Base-by-base conservation (phyloP, 1,140 invertebrate genomes). In the Ostrea denselamellosa region DNA sequence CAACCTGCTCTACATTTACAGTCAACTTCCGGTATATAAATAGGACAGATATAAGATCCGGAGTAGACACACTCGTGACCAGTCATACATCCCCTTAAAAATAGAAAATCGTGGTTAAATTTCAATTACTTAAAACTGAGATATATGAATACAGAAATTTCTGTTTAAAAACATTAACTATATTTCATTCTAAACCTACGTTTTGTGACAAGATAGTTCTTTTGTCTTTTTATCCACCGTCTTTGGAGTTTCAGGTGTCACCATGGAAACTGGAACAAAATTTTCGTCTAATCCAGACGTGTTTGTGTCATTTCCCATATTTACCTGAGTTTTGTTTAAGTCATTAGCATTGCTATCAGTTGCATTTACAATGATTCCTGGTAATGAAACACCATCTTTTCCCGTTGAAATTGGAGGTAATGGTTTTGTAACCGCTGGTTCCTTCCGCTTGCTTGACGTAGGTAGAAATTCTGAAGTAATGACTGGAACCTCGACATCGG, bases 1-100 rank as follows among this genome's bases (percentile, higher is more conserved):
- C 87, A 88, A 68, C 87, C 87, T 25, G 81, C 58, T 54, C 83
- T 84, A n/a, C 87, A 88, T 19, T 88, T 56, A 34, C 87, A 88
- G 62, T 34, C 53, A 9, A 85, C 87, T n/a, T 84, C 83, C 9
- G 83, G 83, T n/a, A 88, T 85, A 34, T 88, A 85, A 34, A 65
- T 88, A 22, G 87, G 87, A 28, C 87, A 88, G 14, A 88, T 88
- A 34, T 77, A 85, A 53, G 56, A 56, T 17, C 83, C 83, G 14
- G 83, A 65, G 34, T 28, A 85, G 10, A 88, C 87, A 81, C 87
- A 88, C n/a, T 88, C 87, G 54, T 68, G 56, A 7, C 87, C 87
- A 8, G 56, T 88, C 12, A 62, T 8, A 71, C 87, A 88, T 4
- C 87, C 87, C 5, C 87, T 88, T 56, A 7, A 77, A 53, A 85